Evolutionary conservation across 2,113 vertebrate species (phyloP), one percentile per base, ranked within the genome.

Genomic region (Piliocolobus tephrosceles): DNA sequence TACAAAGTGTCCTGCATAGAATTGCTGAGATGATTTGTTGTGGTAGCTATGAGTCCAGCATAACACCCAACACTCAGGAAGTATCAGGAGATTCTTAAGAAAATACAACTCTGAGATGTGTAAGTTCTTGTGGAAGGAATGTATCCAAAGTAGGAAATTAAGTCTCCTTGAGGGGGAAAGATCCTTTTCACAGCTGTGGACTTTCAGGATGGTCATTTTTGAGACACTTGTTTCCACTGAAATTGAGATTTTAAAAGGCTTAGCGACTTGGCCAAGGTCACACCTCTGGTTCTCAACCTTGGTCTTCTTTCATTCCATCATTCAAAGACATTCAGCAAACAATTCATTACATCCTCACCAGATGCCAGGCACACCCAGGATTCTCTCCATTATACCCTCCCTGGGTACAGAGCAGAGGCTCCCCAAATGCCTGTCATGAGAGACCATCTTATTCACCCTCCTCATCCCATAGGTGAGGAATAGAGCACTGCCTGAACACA

Each of bases 331-430:
- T 18, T 88, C 45, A 87, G 25, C 7, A 58, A 32, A 40, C 43
- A 4, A 4, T 30, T 45, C 76, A 68, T 13, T 32, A 35, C n/a
- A 13, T 27, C 43, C 40, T 78, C 55, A 64, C 3, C 52, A 68
- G 40, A 40, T 38, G 38, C 68, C 1, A 0, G 13, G 13, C 72
- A 92, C 40, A 52, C 17, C 30, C 6, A 3, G 52, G 27, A 20
- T 52, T 89, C 32, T 76, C n/a, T 88, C 50, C 66, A 43, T 22
- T 9, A 45, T 2, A 73, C 8, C 38, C 23, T 64, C 78, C 16
- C 23, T 70, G 25, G 38, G 9, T 32, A 40, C 4, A 40, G 18
- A 0, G 16, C 1, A 22, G 40, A 43, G 11, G 7, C 0, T 25
- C 17, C 47, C 66, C 38, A 25, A 30, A 25, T 3, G 30, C 23